Base-by-base conservation (phyloP, 64 coral and sea anemone genomes). In the Porites lutea region DNA sequence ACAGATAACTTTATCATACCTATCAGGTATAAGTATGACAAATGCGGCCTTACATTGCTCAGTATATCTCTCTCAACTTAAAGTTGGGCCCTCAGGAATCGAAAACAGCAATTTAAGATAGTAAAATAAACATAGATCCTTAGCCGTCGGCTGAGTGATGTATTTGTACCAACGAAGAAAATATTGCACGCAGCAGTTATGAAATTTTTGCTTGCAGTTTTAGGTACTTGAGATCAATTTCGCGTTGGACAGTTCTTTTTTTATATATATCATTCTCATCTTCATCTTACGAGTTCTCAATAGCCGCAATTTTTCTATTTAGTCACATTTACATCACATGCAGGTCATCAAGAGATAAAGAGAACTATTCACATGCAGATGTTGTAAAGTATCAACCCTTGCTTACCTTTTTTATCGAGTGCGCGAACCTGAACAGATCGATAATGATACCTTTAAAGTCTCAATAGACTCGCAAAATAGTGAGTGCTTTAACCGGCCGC, bases 331-430 rank as follows among this genome's bases (percentile, higher is more conserved):
- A 14, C 13, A 82, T 82, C 21, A 57, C 59, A 65, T 3, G 37
- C 44, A 48, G 61, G 44, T 11, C 61, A 68, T 68, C 63, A 68
- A 23, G 10, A 84, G 81, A 84, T 64, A 68, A 50, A n/a, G 27
- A 37, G 45, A 18, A 81, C 55, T 57, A 23, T 45, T 62, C 54
- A 63, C 13, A 62, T 62, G 27, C 27, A 69, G 45, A 68, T 67
- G 14, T 84, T 45, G 46, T 84, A 84, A 15, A 68, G 81, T 84
- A 52, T 67, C 18, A n/a, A 68, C 2, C 7, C 4, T 14, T 18
- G 19, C 81, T 10, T 84, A 84, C 81, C 81, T 84, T 57, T 13
- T 45, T 60, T 61, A 80, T 45, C 78, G 44, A 80, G 23, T 44
- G 10, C 20, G 14, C 13, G 11, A 9, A 27, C 22, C 14, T 12